Base-by-base conservation (phyloP, 2,888 invertebrate species). In the Brachynemurus nebulosus region DNA sequence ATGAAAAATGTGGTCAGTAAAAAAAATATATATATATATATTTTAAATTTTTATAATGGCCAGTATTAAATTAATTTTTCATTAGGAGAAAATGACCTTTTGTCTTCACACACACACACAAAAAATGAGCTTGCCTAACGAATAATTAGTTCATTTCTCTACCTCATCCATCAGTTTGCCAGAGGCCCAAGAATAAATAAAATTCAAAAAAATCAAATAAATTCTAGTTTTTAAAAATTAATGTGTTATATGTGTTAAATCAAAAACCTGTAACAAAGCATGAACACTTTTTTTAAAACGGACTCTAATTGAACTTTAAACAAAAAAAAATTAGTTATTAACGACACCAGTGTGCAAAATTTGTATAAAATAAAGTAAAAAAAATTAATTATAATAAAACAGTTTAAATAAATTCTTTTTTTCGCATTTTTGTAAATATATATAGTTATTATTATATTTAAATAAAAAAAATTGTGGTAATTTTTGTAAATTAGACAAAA, bases 401-500 rank as follows among this genome's bases (percentile, higher is more conserved):
- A 12, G 30, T 30, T 30, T 30, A n/a, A n/a, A n/a, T n/a, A n/a
- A n/a, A n/a, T n/a, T n/a, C n/a, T 30, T 30, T 30, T 30, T 14
- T 14, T 30, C 14, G n/a, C 30, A 30, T 30, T 30, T n/a, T 30
- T 30, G 30, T 30, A 30, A 30, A 30, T 30, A 30, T n/a, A n/a
- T n/a, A n/a, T n/a, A n/a, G n/a, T n/a, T n/a, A n/a, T n/a, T n/a
- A n/a, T n/a, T n/a, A n/a, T n/a, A n/a, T n/a, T n/a, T n/a, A n/a
- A n/a, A 11, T 30, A 12, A 30, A 30, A 6, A 14, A 30, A 30
- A 30, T 30, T 30, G 30, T 30, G 30, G 30, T 30, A 30, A 30
- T 30, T 30, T 30, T 30, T 30, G 30, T 30, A 30, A 30, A 30
- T 30, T 30, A 30, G 30, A 30, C n/a, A 30, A 30, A 30, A 30